Evolutionary conservation across 2,888 invertebrate genomes (phyloP), one percentile per base, ranked within the genome.

Genomic region (Platypus cylindrus): DNA sequence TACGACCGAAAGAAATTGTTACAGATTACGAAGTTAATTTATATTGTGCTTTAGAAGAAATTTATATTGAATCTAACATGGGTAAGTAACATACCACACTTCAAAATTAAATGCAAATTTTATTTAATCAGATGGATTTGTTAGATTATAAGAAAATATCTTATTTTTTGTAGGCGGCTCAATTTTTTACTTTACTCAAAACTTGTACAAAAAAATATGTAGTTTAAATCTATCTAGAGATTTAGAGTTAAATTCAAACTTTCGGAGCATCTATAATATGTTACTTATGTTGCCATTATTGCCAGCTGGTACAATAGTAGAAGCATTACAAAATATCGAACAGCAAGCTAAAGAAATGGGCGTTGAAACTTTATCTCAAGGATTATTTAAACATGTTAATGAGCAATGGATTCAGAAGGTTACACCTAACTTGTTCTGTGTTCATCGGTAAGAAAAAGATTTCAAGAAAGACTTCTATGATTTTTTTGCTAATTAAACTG

Each of bases 221-320:
- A 44, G 50, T 1, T 43, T 59, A 14, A 50, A 55, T 25, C 40
- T 60, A 13, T 47, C 56, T 0, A 48, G 50, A 27, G 56, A 58
- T 30, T 36, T 60, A 14, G 60, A 60, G 39, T 49, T 53, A 2
- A 58, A 59, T 24, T 50, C 57, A 1, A 53, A 50, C 34, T 59
- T 60, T 38, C 43, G 58, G 8, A 59, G 54, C 32, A 48, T 60
- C 9, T 60, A 59, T 36, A 58, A 60, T 45, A 59, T 59, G 59
- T 33, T 60, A 8, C 34, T 60, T 8, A 60, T 60, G 59, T 41
- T 60, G 12, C 60, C 60, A 0, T 41, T 60, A 24, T 43, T 60
- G n/a, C 60, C 60, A 0, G 56, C 57, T 2, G 58, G 58, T 30
- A 59, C 59, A 2, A 59, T 60, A 22, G 16, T 47, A n/a, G 59